Conservation (phyloP, 2,113 vertebrate species). For the Seriola quinqueradiata region DNA sequence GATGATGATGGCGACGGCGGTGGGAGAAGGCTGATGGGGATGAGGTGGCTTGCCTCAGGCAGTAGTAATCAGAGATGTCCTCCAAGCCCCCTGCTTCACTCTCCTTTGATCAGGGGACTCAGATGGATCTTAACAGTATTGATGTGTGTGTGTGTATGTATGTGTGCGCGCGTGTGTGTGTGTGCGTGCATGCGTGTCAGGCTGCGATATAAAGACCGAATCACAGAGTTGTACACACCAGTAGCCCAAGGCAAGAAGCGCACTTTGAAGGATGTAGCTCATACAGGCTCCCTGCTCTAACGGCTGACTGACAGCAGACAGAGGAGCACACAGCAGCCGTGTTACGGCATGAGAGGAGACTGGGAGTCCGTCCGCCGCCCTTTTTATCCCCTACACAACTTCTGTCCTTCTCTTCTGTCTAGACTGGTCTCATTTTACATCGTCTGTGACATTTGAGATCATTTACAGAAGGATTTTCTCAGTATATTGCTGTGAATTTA, state of each 20-base stretch:
- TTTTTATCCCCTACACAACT: constrained; percentile 23
- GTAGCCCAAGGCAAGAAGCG: constrained; percentile 64
- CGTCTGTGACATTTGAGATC: constrained; percentile 33
- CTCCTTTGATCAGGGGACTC: constrained; percentile 68
- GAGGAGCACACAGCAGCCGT: constrained; percentile 28
- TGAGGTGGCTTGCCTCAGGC: constrained; percentile 63
- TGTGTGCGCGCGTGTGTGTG: constrained; percentile 9
- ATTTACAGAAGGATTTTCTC: constrained; percentile 27
- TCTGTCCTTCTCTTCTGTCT: constrained; percentile 32
- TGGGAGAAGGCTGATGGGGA: constrained; percentile 35
- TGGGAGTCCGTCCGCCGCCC: constrained; percentile 10
- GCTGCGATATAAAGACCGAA: constrained; percentile 52
- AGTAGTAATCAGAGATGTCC: constrained; percentile 68
- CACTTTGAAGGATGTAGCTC: constrained; percentile 64
- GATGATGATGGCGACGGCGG: constrained; percentile 15
- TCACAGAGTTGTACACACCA: constrained; percentile 64
- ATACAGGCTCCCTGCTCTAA: constrained; percentile 52
- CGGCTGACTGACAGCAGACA: constrained; percentile 45
- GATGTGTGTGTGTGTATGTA: constrained; percentile 10
- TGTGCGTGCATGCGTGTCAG: not conserved
- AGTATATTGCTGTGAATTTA: constrained; percentile 26
- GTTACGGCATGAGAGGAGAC: constrained; percentile 32
- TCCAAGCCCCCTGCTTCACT: constrained; percentile 53
- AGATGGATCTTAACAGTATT: constrained; percentile 56
- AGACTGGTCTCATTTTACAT: constrained; percentile 34